A percentile compares a stretch with the other conserved stretches of the same genome.
These are phyloP conservation scores for Diachasma alloeum DNA, from an alignment of 1,140 invertebrate genomes.

Conservation along the genomic window DNA sequence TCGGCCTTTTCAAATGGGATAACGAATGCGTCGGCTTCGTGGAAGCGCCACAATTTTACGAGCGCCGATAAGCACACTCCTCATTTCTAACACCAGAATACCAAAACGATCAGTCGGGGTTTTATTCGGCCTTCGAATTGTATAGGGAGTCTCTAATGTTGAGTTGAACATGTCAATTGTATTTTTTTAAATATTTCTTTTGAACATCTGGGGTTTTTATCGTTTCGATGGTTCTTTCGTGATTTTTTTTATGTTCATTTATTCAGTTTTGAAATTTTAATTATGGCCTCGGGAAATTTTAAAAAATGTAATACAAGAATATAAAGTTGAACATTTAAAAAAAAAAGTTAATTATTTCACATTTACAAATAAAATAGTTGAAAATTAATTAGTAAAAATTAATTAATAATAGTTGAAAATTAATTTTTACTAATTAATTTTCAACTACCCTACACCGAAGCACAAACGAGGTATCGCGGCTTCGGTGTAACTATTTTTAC, in stretches of 20 bases:
- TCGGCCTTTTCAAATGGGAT: neutral
- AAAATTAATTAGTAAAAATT: too few relatives aligned
- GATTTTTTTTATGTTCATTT: too few relatives aligned
- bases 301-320: too few relatives aligned
- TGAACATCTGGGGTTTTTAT: neutral
- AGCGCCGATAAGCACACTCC: neutral
- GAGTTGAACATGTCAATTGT: neutral
- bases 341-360: too few relatives aligned
- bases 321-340: too few relatives aligned
- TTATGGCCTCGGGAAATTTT: too few relatives aligned
- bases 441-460: too few relatives aligned
- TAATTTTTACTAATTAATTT: too few relatives aligned
- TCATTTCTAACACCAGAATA: neutral
- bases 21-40: neutral
- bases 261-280: too few relatives aligned
- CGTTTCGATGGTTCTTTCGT: neutral
- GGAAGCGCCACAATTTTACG: slow-evolving; percentile 6
- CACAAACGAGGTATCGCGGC: slow-evolving; percentile 24
- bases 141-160: neutral
- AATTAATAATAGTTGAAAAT: too few relatives aligned
- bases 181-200: neutral
- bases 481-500: too few relatives aligned
- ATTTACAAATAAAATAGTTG: too few relatives aligned
- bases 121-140: neutral
- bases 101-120: neutral